Conservation (phyloP, 2,113 vertebrate genomes). For the Excalfactoria chinensis region DNA sequence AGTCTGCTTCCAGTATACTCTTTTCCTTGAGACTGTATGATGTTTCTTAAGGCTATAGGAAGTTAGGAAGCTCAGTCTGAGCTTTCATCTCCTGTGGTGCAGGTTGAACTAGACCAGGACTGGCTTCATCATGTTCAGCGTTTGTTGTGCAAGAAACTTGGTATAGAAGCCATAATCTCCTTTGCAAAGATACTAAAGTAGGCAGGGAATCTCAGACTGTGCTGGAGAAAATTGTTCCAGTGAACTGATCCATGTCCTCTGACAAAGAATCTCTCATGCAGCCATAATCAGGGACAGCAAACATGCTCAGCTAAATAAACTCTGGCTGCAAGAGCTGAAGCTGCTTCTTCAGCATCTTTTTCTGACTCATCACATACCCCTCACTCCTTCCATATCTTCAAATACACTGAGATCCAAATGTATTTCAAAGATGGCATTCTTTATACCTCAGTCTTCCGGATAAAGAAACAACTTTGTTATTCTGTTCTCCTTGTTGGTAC, state of each 20-base stretch:
- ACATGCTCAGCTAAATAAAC: not conserved
- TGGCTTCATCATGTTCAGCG: not conserved
- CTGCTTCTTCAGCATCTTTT: not conserved
- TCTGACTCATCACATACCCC: not conserved
- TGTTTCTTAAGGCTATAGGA: not conserved
- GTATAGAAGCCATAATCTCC: not conserved
- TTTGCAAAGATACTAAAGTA: not conserved
- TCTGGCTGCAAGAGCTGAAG: not conserved
- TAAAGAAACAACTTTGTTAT: not conserved
- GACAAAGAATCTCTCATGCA: not conserved
- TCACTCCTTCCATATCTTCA: not conserved
- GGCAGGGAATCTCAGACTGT: not conserved
- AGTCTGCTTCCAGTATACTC: not conserved
- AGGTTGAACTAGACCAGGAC: not conserved
- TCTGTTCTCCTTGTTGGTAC: not conserved
- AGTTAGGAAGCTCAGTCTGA: not conserved
- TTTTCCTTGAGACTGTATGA: not conserved
- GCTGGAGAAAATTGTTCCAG: not conserved
- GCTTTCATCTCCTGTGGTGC: not conserved
- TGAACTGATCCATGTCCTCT: not conserved
- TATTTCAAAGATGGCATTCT: not conserved
- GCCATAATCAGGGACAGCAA: not conserved
- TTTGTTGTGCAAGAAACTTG: not conserved
- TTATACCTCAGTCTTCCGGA: not conserved
- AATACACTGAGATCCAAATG: not conserved